A percentile compares a stretch with the other conserved stretches of the same genome.
These are phyloP conservation scores for Nemopilema nomurai DNA, from an alignment of 30 jellyfish, hydroid and myxozoan genomes.

Conservation along the genomic window DNA sequence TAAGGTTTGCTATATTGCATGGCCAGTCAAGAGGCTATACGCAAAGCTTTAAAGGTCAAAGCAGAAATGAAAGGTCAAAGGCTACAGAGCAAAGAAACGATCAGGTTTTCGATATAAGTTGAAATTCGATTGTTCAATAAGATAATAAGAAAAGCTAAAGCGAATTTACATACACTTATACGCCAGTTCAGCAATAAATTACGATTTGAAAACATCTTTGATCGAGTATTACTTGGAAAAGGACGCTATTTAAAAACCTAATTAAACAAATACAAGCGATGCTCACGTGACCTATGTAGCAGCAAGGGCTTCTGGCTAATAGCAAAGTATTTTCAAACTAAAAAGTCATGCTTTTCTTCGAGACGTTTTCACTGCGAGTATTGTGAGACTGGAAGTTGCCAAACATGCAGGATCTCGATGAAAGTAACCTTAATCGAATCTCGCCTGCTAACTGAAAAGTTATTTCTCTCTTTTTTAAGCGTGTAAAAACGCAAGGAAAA, in stretches of 20 bases:
- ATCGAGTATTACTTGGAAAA: neutral
- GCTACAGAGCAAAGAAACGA: neutral
- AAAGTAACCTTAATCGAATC: neutral
- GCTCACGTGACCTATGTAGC: constrained; percentile 1
- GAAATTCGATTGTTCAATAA: neutral
- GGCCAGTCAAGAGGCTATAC: neutral
- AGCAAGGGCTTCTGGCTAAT: neutral
- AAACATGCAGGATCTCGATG: no score
- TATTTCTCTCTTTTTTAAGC: no score
- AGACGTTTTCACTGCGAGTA: no score
- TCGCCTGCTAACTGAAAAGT: neutral
- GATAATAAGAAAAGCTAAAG: neutral
- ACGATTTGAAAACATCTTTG: constrained; percentile 4
- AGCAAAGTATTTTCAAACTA: neutral
- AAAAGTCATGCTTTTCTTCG: neutral
- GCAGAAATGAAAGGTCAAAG: neutral
- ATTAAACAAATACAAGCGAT: neutral
- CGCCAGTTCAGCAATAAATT: constrained; percentile 10
- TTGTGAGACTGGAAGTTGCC: no score
- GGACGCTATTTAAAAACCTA: neutral
- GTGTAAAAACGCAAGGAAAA: no score
- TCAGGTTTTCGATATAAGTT: neutral
- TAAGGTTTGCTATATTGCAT: no score
- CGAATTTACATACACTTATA: neutral
- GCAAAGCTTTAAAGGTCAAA: neutral